These are phyloP conservation scores for Pitta sordida DNA, from an alignment of 2,113 vertebrate species.

Conservation along the genomic window DNA sequence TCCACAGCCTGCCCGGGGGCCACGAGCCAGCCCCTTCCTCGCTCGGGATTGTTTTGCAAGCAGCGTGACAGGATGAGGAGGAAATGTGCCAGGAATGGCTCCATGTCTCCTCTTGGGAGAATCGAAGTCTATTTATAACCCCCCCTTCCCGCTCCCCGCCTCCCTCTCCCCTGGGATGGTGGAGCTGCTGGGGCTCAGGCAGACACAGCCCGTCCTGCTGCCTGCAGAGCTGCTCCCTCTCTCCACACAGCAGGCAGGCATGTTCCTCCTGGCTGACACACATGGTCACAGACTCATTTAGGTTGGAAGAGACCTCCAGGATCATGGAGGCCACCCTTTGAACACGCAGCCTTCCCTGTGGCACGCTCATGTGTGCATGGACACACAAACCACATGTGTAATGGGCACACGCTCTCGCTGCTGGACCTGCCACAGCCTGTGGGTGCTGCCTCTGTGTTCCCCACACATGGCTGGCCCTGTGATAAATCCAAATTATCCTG, in stretches of 20 bases:
- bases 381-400: rapidly evolving
- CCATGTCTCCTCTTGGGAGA: conserved; percentile 20
- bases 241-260: not conserved
- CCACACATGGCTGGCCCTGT: rapidly evolving
- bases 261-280: not conserved
- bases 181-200: not conserved
- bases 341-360: rapidly evolving
- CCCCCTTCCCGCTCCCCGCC: not conserved
- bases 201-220: not conserved
- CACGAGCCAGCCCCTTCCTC: not conserved
- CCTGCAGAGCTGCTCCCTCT: not conserved
- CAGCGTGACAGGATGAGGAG: conserved; percentile 63
- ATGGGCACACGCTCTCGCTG: rapidly evolving
- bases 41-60: conserved; percentile 37
- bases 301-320: not conserved
- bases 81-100: conserved; percentile 65
- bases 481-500: not conserved
- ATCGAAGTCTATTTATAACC: not conserved
- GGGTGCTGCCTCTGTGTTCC: not conserved
- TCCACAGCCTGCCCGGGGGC: not conserved
- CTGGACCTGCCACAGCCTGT: rapidly evolving
- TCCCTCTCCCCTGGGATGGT: rapidly evolving
- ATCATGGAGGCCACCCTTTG: not conserved
- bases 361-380: not conserved
- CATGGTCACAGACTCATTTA: rapidly evolving